phyloP scores from a whole-genome alignment of 2,888 invertebrate genomes.

The Stramonita haemastoma region DNA sequence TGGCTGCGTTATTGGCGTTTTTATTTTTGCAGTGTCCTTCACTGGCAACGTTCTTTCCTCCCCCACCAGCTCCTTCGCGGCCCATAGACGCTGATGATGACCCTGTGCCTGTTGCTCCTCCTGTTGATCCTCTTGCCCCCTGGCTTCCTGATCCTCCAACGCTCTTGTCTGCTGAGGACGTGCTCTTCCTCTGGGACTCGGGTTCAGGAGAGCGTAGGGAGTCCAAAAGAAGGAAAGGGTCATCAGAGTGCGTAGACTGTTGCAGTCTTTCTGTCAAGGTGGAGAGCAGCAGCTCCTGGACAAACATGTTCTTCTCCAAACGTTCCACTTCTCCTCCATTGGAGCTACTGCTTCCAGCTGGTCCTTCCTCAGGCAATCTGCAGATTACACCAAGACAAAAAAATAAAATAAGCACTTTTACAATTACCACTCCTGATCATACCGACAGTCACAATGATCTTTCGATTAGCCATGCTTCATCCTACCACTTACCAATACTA shows the following conservation, averaged over 20 bases:
- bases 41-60: background rate
- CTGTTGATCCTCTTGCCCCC: slow-evolving; percentile 4
- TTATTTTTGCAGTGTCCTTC: slow-evolving; percentile 43
- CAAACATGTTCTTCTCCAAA: slow-evolving; percentile 84
- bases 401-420: background rate
- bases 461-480: too few species aligned
- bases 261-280: slow-evolving; percentile 79
- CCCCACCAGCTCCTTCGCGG: slow-evolving; percentile 6
- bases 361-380: slow-evolving; percentile 19
- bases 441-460: too few species aligned
- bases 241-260: slow-evolving; percentile 51
- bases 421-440: too few species aligned
- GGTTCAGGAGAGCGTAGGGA: slow-evolving; percentile 53
- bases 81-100: background rate
- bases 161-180: background rate
- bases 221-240: slow-evolving; percentile 55
- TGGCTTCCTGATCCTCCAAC: background rate
- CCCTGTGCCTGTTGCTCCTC: slow-evolving; percentile 25
- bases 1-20: background rate
- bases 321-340: slow-evolving; percentile 64
- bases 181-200: slow-evolving; percentile 45
- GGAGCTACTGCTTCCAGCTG: background rate
- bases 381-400: background rate
- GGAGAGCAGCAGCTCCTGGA: slow-evolving; percentile 84
- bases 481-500: too few species aligned